Base-by-base conservation (phyloP, 2,888 invertebrate genomes). In the Hyposoter dolosus region DNA sequence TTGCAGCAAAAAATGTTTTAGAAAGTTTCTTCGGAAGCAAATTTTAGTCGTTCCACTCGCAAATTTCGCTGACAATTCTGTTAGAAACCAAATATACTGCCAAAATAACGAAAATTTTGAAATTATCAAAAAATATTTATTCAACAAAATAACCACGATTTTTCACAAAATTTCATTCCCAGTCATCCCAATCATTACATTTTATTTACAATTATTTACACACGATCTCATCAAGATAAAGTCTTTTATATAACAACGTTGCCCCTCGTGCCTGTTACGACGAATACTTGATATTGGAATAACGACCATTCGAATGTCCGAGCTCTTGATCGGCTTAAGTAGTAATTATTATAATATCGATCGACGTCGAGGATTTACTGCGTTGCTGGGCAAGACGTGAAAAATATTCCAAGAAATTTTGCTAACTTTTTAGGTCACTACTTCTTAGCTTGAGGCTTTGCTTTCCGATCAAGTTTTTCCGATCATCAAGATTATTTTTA, bases 321-420 rank as follows among this genome's bases (percentile, higher is more conserved):
- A 40, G n/a, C 35, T 35, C 3, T 68, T 43, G 45, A 43, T 43
- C 40, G n/a, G 19, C 68, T 68, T 23, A 19, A 43, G 19, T 45
- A 19, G 12, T n/a, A n/a, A n/a, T 63, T 63, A 15, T 17, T 15
- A 35, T 17, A 32, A 63, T 68, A 15, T 23, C 12, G 17, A 66
- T n/a, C 15, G 17, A 68, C 45, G 68, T 19, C 43, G 15, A 45
- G n/a, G 45, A 68, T 68, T 43, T 40, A 65, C 35, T n/a, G 45
- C 28, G 23, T 17, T 45, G 17, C 4, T 1, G 45, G 35, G 19
- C 9, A 4, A 12, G 6, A 43, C 19, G 40, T 63, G 9, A 28
- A 63, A 32, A 63, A 12, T 15, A 28, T 63, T 43, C 7, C 23
- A 23, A 68, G 12, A 23, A 23, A 19, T 19, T 68, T 23, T 12